A percentile compares a stretch with the other conserved stretches of the same genome.
phyloP scores from a whole-genome alignment of 1,140 invertebrate species.

The Pogonomyrmex californicus region DNA sequence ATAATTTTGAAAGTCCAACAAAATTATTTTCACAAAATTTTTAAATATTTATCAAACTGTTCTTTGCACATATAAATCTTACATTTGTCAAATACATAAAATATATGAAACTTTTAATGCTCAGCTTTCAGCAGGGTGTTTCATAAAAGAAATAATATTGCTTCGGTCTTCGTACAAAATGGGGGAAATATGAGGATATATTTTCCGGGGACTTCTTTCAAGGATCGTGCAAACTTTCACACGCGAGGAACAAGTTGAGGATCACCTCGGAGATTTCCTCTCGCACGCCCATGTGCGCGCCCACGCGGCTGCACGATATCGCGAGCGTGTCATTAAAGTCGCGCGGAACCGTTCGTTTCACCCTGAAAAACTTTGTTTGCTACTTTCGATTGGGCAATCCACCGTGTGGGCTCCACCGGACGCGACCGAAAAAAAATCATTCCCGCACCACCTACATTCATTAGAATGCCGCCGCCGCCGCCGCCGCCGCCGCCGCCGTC shows the following conservation, averaged over 20 bases:
- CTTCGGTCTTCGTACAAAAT: not conserved
- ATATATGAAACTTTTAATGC: not conserved
- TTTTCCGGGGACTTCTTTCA: not conserved
- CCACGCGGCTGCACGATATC: conserved; percentile 48
- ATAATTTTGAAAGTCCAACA: no score
- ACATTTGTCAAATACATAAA: not conserved
- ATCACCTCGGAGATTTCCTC: conserved; percentile 74
- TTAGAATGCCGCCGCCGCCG: not conserved
- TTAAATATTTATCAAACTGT: no score
- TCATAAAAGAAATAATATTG: not conserved
- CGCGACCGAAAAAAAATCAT: conserved; percentile 2
- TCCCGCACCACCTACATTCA: not conserved
- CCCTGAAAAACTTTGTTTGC: conserved; percentile 48
- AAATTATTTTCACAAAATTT: no score
- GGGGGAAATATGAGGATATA: not conserved
- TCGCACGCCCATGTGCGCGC: conserved; percentile 64
- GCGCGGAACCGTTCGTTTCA: conserved; percentile 52
- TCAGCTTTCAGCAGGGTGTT: not conserved
- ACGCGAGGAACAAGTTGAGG: conserved; percentile 37
- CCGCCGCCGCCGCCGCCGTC: not conserved
- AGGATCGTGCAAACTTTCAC: not conserved
- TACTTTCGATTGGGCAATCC: conserved; percentile 58
- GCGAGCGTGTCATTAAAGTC: conserved; percentile 53
- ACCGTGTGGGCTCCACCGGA: conserved; percentile 17
- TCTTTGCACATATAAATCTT: not conserved